These are phyloP conservation scores for Cossypha caffra DNA, from an alignment of 2,797 vertebrate genomes.

Conservation along the genomic window DNA sequence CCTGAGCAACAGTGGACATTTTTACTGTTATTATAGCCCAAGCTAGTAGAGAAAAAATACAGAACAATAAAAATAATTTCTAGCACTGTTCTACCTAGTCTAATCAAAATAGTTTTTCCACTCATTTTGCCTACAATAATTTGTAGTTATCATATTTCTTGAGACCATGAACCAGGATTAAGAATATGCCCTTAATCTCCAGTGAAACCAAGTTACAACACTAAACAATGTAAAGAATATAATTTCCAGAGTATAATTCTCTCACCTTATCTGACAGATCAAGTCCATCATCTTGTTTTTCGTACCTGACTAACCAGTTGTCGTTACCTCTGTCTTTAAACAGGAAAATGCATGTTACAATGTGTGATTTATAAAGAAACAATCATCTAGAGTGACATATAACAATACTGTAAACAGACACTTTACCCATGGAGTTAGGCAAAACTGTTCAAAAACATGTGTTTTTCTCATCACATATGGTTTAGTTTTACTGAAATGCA, in stretches of 20 bases:
- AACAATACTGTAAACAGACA: background rate
- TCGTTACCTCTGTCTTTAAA: constrained; percentile 94
- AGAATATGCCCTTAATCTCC: background rate
- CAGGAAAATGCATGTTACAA: constrained; percentile 8
- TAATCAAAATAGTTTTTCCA: background rate
- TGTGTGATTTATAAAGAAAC: background rate
- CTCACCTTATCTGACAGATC: constrained; percentile 80
- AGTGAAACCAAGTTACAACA: background rate
- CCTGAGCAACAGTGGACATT: background rate
- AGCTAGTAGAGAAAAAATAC: background rate
- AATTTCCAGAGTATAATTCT: background rate
- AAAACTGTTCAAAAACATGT: background rate
- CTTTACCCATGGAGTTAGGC: background rate
- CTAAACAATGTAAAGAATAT: background rate
- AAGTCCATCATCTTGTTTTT: constrained; percentile 80
- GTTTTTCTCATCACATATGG: background rate
- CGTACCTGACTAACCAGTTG: constrained; percentile 97
- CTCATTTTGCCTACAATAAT: background rate
- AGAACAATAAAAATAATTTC: background rate
- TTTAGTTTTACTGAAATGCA: background rate
- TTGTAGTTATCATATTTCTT: background rate
- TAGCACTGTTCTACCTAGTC: background rate
- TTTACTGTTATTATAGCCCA: background rate
- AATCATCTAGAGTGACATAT: background rate
- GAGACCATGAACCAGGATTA: background rate